Evolutionary conservation across 2,113 vertebrate species (phyloP).

Genomic region (Glareola pratincola): DNA sequence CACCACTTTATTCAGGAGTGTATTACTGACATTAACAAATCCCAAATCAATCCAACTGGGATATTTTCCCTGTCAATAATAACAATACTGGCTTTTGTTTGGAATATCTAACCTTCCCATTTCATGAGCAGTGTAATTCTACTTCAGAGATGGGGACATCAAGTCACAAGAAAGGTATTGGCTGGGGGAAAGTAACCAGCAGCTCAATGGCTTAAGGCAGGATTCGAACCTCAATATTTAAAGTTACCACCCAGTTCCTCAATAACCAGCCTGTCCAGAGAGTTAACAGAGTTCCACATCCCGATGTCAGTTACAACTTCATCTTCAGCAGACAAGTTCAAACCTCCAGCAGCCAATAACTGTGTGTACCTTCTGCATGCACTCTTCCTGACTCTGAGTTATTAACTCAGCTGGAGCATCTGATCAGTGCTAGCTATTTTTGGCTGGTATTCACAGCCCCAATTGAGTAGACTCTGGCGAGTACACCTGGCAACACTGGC

Average conservation of each 20-base stretch:
- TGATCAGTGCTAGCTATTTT: neutral
- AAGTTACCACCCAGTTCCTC: neutral
- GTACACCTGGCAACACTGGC: constrained; percentile 1
- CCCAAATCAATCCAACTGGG: neutral
- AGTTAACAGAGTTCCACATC: neutral
- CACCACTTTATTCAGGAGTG: neutral
- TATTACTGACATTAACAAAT: neutral
- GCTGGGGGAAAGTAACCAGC: neutral
- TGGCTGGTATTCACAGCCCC: constrained; percentile 12
- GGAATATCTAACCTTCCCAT: neutral
- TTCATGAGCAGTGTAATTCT: neutral
- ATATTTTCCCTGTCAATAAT: neutral
- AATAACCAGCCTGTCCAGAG: neutral
- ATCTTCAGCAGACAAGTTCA: neutral
- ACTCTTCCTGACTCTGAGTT: neutral
- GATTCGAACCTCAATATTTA: neutral
- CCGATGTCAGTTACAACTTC: neutral
- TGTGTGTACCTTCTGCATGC: neutral
- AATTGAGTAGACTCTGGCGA: constrained; percentile 5
- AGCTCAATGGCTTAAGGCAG: neutral
- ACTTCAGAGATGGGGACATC: neutral
- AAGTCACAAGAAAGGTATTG: neutral
- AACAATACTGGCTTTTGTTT: neutral
- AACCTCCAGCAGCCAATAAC: neutral
- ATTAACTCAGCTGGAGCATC: constrained; percentile 3